Percentiles rank a stretch among this genome's conserved stretches.
Evolutionary conservation across 2,888 invertebrate species (phyloP).

Genomic region (Palloptera scutellata): DNA sequence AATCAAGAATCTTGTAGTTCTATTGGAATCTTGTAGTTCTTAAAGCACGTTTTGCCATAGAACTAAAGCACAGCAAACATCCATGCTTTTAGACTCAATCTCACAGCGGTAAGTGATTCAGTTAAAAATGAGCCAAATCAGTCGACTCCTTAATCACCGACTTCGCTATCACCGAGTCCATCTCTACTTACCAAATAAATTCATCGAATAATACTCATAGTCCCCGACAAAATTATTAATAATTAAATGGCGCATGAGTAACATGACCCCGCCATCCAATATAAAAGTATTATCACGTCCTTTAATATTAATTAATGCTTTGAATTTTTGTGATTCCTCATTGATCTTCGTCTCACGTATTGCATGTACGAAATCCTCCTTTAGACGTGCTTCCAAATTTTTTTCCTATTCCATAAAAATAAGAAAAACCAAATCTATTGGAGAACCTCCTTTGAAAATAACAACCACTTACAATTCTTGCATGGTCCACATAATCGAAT

Average conservation of each 20-base stretch:
- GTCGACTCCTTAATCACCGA: neutral
- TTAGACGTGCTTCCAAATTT: conserved; percentile 48
- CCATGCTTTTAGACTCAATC: no score
- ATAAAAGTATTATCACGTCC: conserved; percentile 52
- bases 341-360: conserved; percentile 53
- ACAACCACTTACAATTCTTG: conserved; percentile 40
- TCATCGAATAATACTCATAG: conserved; percentile 54
- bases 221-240: conserved; percentile 51
- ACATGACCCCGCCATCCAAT: conserved; percentile 55
- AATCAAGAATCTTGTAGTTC: no score
- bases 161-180: neutral
- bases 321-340: conserved; percentile 51
- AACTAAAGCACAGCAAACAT: no score
- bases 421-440: neutral
- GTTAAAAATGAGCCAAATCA: no score
- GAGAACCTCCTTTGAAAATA: neutral
- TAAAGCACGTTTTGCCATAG: no score
- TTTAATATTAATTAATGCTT: conserved; percentile 53
- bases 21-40: no score
- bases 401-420: conserved; percentile 43
- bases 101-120: no score
- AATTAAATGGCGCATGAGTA: conserved; percentile 55
- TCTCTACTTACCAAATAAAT: conserved; percentile 47
- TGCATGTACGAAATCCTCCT: conserved; percentile 48
- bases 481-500: conserved; percentile 55